A percentile compares a stretch with the other conserved stretches of the same genome.
Conservation (phyloP, 2,888 invertebrate species). For the Calliopum simillimum region DNA sequence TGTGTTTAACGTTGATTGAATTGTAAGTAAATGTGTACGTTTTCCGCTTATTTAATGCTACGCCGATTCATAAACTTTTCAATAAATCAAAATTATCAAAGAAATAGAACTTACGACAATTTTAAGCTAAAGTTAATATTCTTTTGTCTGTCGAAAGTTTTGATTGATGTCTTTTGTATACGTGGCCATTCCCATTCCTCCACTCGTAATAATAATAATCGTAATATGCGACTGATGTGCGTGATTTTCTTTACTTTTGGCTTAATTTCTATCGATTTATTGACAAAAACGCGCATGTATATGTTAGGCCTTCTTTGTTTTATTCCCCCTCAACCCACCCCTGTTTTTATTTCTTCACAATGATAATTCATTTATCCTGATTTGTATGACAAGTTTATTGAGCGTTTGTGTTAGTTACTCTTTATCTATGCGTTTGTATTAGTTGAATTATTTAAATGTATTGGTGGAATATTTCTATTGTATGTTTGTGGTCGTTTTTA, state of each 20-base stretch:
- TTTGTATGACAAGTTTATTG: not conserved
- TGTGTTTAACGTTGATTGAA: no score
- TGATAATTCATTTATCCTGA: conserved; percentile 16
- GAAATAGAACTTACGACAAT: no score
- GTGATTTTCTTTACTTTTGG: not conserved
- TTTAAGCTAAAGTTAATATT: no score
- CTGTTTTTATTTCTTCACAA: not conserved
- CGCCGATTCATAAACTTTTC: no score
- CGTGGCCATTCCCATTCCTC: not conserved
- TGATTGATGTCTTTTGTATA: no score
- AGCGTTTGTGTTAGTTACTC: not conserved
- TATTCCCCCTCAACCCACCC: no score
- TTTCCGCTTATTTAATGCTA: no score
- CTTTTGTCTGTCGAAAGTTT: no score
- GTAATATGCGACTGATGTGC: not conserved
- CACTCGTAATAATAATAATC: no score
- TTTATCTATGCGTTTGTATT: not conserved
- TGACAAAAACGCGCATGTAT: not conserved
- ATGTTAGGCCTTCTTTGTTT: not conserved
- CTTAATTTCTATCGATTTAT: conserved; percentile 12
- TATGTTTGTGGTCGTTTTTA: not conserved
- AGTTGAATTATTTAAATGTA: no score
- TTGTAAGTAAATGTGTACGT: no score
- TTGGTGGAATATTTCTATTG: not conserved
- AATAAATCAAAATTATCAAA: no score